Conservation (phyloP, 2,888 invertebrate genomes). For the Alviniconcha strummeri region DNA sequence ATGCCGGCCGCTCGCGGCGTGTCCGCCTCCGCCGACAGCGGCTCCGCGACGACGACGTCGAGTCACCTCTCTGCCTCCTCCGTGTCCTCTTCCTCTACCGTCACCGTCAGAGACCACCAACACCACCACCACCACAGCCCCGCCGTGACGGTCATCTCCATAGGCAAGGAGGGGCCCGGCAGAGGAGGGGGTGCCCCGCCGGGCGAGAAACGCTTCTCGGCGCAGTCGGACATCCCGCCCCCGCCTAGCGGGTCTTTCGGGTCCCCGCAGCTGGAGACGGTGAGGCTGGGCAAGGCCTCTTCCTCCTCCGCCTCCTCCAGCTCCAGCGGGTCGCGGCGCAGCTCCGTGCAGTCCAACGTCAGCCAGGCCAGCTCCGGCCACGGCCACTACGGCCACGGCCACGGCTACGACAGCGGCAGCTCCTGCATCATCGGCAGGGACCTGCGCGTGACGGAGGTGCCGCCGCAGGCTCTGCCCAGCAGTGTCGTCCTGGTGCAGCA, state of each 20-base stretch:
- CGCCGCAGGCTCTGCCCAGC: background rate
- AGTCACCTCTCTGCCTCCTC: too few species aligned
- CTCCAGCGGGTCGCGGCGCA: constrained; percentile 42
- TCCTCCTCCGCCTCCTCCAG: constrained; percentile 40
- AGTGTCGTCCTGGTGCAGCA: background rate
- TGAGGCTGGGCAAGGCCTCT: constrained; percentile 25
- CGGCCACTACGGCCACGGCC: too few species aligned
- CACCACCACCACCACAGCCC: constrained; percentile 20
- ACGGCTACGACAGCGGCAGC: too few species aligned
- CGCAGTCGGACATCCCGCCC: constrained; percentile 42
- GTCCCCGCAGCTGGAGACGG: background rate
- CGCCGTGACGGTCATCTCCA: constrained; percentile 60
- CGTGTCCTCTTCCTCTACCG: background rate
- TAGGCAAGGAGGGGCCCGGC: constrained; percentile 46
- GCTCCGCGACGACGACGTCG: too few species aligned
- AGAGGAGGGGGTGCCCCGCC: background rate
- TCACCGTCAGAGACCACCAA: background rate
- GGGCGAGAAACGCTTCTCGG: constrained; percentile 36
- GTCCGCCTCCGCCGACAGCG: background rate
- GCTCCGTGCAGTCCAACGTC: constrained; percentile 42
- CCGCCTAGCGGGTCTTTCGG: background rate
- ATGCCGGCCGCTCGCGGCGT: too few species aligned
- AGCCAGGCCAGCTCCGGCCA: constrained; percentile 33
- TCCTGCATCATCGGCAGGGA: background rate
- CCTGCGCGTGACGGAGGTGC: background rate